Evolutionary conservation across 2,888 invertebrate species (phyloP), one percentile per base, ranked within the genome.

Genomic region (Hoplodrina ambigua): DNA sequence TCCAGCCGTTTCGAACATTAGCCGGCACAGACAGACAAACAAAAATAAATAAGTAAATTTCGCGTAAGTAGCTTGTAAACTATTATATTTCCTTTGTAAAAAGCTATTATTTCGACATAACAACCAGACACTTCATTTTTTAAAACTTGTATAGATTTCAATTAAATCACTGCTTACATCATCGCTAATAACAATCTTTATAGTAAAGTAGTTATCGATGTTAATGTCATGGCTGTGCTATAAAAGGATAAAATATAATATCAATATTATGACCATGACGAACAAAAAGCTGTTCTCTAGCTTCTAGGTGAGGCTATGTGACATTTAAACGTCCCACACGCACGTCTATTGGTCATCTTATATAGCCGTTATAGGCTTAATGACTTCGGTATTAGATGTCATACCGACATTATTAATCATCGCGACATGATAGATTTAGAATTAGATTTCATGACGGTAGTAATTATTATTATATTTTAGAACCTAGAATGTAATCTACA

Each of bases 321-420:
- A 74, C 78, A 80, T 80, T 78, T 69, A 20, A 59, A 69, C 13
- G 71, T 57, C 81, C 82, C 71, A 81, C 83, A 50, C 44, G n/a
- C 83, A 50, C 49, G 11, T 10, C 19, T 44, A 37, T 54, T 64
- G 50, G 70, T 83, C 67, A 75, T 68, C 53, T 13, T 50, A 63
- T 68, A 63, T 41, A 52, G 54, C 20, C 53, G 73, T 49, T 68
- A 57, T 46, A 53, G 61, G 67, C 53, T 53, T 72, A 61, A 71
- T 68, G 62, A 67, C 59, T 64, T 19, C 50, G 25, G 15, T 37
- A 50, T 19, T 55, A 19, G 15, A 41, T 53, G 30, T 15, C 30
- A 57, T 33, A 10, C 44, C 15, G n/a, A 4, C 13, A 41, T 41
- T 11, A 67, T 68, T 63, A 53, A 64, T 78, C 50, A 69, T 60